phyloP scores from a whole-genome alignment of 2,888 invertebrate genomes.

The Sminthurides aquaticus region DNA sequence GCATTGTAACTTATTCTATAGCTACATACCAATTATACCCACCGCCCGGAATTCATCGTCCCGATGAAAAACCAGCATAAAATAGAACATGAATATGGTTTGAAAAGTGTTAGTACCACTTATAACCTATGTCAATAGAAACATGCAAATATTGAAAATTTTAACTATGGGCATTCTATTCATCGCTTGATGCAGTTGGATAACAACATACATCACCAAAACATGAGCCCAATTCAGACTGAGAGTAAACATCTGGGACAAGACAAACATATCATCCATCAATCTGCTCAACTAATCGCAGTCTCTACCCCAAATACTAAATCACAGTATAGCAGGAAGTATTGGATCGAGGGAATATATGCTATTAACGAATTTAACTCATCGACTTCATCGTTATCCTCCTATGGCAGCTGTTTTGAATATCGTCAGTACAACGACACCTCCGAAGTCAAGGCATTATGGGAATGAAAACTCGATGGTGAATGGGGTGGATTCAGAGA shows the following conservation, averaged over 20 bases:
- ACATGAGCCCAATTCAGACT: slow-evolving; percentile 21
- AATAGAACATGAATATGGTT: too few species aligned
- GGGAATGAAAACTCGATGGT: slow-evolving; percentile 27
- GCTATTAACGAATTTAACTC: slow-evolving; percentile 17
- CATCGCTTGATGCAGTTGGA: slow-evolving; percentile 17
- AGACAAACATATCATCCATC: slow-evolving; percentile 30
- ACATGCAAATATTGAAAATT: too few species aligned
- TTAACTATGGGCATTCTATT: too few species aligned
- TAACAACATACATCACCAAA: slow-evolving; percentile 16
- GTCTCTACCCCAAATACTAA: slow-evolving; percentile 8
- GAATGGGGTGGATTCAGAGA: slow-evolving; percentile 58
- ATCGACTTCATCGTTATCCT: slow-evolving; percentile 15
- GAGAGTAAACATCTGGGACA: slow-evolving; percentile 20
- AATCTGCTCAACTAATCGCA: neutral
- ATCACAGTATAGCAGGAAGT: neutral
- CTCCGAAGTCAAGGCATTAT: slow-evolving; percentile 15
- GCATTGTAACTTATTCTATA: too few species aligned
- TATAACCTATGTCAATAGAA: too few species aligned
- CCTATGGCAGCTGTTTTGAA: slow-evolving; percentile 18
- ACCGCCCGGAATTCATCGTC: too few species aligned
- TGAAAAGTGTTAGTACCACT: too few species aligned
- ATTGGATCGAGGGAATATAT: slow-evolving; percentile 9
- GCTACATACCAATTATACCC: too few species aligned
- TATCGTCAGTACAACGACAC: slow-evolving; percentile 21
- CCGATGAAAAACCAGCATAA: too few species aligned